Percentiles rank a stretch among this genome's conserved stretches.
Evolutionary conservation across 2,797 vertebrate genomes (phyloP).

Genomic region (Tragopan temminckii): DNA sequence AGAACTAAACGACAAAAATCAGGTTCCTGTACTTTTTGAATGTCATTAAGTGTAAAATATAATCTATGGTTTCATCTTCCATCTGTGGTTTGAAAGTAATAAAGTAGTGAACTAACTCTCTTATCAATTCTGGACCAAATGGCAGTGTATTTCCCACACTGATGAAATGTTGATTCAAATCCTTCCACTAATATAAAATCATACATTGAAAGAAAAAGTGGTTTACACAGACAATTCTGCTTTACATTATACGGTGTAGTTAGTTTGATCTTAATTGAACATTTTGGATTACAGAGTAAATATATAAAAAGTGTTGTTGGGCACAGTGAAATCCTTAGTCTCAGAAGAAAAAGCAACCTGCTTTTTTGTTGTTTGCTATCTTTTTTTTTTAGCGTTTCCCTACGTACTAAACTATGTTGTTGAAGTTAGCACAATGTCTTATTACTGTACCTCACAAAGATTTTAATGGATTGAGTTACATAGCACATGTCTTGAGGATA

Average conservation of each 20-base stretch:
- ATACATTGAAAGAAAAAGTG: neutral
- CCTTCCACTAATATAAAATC: neutral
- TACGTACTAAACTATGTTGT: neutral
- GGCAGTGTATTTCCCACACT: neutral
- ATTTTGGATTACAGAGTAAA: neutral
- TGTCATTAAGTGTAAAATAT: neutral
- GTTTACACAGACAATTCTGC: neutral
- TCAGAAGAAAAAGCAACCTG: neutral
- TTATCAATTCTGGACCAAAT: neutral
- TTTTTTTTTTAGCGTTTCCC: neutral
- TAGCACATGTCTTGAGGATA: constrained; percentile 50
- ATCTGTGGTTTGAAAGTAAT: neutral
- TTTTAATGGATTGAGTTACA: constrained; percentile 53
- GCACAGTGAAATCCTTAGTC: neutral
- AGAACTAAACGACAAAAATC: constrained; percentile 2
- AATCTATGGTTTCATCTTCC: neutral
- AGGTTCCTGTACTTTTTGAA: neutral
- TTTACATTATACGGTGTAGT: neutral
- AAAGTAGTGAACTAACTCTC: neutral
- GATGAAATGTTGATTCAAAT: neutral
- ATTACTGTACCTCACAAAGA: constrained; percentile 40
- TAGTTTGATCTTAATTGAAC: neutral
- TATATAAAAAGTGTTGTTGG: neutral
- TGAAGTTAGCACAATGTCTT: constrained; percentile 15
- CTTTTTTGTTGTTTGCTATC: too few relatives aligned